These are phyloP conservation scores for Magallana gigas DNA, from an alignment of 1,140 invertebrate species.

Conservation along the genomic window DNA sequence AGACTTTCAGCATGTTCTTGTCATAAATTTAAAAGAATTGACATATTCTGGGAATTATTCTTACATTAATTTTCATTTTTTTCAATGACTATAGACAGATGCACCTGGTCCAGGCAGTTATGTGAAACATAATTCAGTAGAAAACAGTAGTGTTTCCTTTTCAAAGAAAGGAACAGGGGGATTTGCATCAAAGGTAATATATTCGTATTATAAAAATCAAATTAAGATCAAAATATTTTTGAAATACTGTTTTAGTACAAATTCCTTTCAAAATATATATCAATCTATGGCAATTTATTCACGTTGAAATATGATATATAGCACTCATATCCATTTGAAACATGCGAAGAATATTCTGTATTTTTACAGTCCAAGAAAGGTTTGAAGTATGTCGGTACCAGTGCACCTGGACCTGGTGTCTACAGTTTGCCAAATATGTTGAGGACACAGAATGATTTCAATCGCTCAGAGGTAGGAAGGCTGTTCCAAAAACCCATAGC, in stretches of 20 bases:
- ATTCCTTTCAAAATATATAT: neutral
- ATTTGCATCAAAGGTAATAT: slow-evolving; percentile 76
- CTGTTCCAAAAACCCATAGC: slow-evolving; percentile 76
- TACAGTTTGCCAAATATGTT: slow-evolving; percentile 73
- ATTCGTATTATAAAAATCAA: too few species aligned
- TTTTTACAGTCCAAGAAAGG: slow-evolving; percentile 64
- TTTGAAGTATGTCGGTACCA: slow-evolving; percentile 60
- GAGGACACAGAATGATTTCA: slow-evolving; percentile 71
- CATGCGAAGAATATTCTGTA: neutral
- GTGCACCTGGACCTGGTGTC: slow-evolving; percentile 73
- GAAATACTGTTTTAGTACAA: neutral
- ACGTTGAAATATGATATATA: too few species aligned
- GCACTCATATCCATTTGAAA: too few species aligned
- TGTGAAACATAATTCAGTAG: slow-evolving; percentile 65
- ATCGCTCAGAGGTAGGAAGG: slow-evolving; percentile 67
- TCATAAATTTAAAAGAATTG: too few species aligned
- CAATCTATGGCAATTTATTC: too few species aligned
- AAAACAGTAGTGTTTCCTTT: slow-evolving; percentile 69
- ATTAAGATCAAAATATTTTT: too few species aligned
- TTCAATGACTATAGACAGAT: slow-evolving; percentile 70
- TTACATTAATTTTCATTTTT: neutral
- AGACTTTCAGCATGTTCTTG: too few species aligned
- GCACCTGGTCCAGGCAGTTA: slow-evolving; percentile 76
- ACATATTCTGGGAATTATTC: too few species aligned
- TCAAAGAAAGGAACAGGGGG: slow-evolving; percentile 78